These are phyloP conservation scores for Gonioctena quinquepunctata DNA, from an alignment of 1,140 invertebrate species.

Conservation along the genomic window DNA sequence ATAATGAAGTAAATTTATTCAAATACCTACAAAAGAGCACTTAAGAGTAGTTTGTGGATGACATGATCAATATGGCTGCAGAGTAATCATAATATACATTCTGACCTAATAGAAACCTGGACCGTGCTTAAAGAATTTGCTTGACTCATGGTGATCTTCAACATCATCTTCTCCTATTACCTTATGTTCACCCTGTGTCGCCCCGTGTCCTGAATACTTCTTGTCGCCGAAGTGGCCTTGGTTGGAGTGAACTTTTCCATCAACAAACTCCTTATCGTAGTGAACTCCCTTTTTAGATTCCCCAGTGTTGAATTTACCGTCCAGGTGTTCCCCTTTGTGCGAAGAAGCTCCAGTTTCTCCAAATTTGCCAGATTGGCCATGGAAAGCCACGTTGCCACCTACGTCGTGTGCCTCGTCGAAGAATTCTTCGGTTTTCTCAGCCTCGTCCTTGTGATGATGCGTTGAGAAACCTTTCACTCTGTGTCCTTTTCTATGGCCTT, in stretches of 20 bases:
- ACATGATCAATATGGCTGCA: no score
- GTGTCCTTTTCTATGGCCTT: conserved; percentile 68
- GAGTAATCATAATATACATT: no score
- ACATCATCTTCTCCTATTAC: conserved; percentile 58
- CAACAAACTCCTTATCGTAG: conserved; percentile 57
- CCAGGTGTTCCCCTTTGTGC: conserved; percentile 62
- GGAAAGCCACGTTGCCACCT: conserved; percentile 60
- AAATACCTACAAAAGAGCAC: no score
- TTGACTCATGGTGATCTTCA: conserved; percentile 60
- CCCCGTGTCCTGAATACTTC: conserved; percentile 59
- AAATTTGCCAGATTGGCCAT: conserved; percentile 57
- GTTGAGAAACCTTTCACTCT: conserved; percentile 67
- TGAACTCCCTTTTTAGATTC: conserved; percentile 61
- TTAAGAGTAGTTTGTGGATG: no score
- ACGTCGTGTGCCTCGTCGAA: conserved; percentile 69
- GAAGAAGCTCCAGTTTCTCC: conserved; percentile 60
- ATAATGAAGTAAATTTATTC: no score
- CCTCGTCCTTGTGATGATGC: conserved; percentile 69
- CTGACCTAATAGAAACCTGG: conserved; percentile 20
- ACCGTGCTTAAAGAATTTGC: conserved; percentile 52
- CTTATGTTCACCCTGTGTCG: conserved; percentile 55
- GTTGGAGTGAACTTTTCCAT: conserved; percentile 60
- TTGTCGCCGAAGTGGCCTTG: conserved; percentile 62
- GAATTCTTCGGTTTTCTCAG: conserved; percentile 67
- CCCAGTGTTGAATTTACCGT: conserved; percentile 59